Base-by-base conservation (phyloP, 2,888 invertebrate species). In the Caenorhabditis afra region DNA sequence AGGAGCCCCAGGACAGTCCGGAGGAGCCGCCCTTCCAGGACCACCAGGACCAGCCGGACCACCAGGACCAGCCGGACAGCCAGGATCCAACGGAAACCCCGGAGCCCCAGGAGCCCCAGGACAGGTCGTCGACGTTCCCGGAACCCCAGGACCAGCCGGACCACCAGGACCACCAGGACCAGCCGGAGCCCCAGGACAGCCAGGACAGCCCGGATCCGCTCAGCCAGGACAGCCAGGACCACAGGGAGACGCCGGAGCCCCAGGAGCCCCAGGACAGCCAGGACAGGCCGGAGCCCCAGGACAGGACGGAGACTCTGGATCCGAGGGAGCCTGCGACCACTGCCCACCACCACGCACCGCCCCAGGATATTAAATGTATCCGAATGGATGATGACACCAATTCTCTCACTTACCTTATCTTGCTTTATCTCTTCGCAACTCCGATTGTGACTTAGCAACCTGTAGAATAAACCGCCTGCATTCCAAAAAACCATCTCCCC, bases 1-100 rank as follows among this genome's bases (percentile, higher is more conserved):
- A 49, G 79, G 79, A 74, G 75, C 79, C 55, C 68, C 79, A 59
- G 79, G 79, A 75, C 66, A 70, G 55, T 65, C 71, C 39, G 80
- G 80, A 61, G 76, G 76, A 57, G 47, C 66, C 16, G 39, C 76
- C 12, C 70, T 57, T 20, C 77, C 74, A 74, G 77, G 77, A 77
- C 74, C 74, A 74, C 74, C 78, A 64, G 78, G 81, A 81, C 81
- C 82, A 62, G 70, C 82, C 45, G 87, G 87, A 52, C 81, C 81
- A 64, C 82, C 82, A 53, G 87, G 87, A 80, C 74, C 79, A 45
- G 55, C 80, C 16, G 83, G 83, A 82, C 70, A 64, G 47, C 67
- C 76, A 65, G 79, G 79, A 75, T 53, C 65, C 62, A 52, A 68
- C 62, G 80, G 80, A 80, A 53, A 66, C 57, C 62, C 75, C 50